These are phyloP conservation scores for Calosoma granatense DNA, from an alignment of 1,140 invertebrate species.

Conservation along the genomic window DNA sequence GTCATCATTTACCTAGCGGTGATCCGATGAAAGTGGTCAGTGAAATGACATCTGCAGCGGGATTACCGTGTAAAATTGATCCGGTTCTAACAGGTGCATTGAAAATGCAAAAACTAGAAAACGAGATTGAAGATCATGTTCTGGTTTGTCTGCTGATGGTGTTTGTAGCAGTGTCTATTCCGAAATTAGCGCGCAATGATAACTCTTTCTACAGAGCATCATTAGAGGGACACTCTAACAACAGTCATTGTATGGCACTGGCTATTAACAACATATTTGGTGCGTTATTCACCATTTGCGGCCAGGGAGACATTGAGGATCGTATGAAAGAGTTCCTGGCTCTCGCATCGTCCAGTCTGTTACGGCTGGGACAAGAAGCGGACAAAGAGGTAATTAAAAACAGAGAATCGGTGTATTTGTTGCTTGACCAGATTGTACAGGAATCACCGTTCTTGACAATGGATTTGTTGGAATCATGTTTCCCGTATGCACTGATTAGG, in stretches of 20 bases:
- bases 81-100: slow-evolving; percentile 84
- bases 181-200: slow-evolving; percentile 87
- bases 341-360: slow-evolving; percentile 86
- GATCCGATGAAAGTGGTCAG: slow-evolving; percentile 88
- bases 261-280: slow-evolving; percentile 96
- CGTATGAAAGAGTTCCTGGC: slow-evolving; percentile 98
- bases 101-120: slow-evolving; percentile 75
- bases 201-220: slow-evolving; percentile 82
- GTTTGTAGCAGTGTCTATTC: slow-evolving; percentile 95
- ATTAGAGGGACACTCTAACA: slow-evolving; percentile 92
- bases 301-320: slow-evolving; percentile 90
- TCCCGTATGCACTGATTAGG: slow-evolving; percentile 91
- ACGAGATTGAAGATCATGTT: slow-evolving; percentile 83
- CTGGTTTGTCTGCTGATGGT: slow-evolving; percentile 95
- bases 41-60: slow-evolving; percentile 95
- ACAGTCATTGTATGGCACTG: slow-evolving; percentile 93
- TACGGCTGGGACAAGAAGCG: slow-evolving; percentile 88
- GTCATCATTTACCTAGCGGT: slow-evolving; percentile 81
- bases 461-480: slow-evolving; percentile 96
- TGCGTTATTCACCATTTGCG: slow-evolving; percentile 91
- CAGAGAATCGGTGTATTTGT: slow-evolving; percentile 90
- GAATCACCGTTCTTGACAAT: slow-evolving; percentile 96
- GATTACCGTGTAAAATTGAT: slow-evolving; percentile 87
- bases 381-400: slow-evolving; percentile 91
- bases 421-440: slow-evolving; percentile 93